Base-by-base conservation (phyloP, 2,797 vertebrate genomes). In the Gymnopithys bicolor region DNA sequence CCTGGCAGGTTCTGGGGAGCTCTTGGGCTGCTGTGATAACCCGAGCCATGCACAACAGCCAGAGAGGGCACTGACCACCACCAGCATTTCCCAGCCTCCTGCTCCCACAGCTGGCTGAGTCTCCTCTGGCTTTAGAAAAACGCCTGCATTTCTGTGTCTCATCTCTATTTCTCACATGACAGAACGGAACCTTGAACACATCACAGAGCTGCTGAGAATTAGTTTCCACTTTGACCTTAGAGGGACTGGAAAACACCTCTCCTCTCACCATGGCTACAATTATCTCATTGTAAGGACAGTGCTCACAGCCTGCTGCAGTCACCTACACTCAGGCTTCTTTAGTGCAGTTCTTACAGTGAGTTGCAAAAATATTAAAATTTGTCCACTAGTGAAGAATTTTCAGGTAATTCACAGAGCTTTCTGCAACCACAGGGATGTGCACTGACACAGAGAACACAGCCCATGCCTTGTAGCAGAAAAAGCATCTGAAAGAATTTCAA, bases 1-100 rank as follows among this genome's bases (percentile, higher is more conserved):
- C 87, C 53, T 92, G 94, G 87, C 21, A 91, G 93, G 84, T 84
- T 93, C 81, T 93, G 94, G 59, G 92, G 92, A 96, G 85, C 80
- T 80, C 67, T 83, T 46, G 74, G 93, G 89, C 66, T 56, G 75
- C 71, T 70, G 78, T 27, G 73, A 66, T 23, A 87, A 90, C 70
- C 73, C 1, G 23, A 89, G 82, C 89, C 95, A 96, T 92, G 95
- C 93, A 95, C 1, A 24, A 52, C 19, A 93, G 60, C 89, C 78
- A 92, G 64, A 84, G 81, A 83, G 41, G 84, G 89, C 71, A 43
- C 67, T 66, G 74, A 59, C 24, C n/a, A 59, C 24, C n/a, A 37
- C 51, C 79, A 84, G 21, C 37, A 10, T 7, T 63, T 60, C 84
- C 84, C 79, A 76, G 89, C 70, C 78, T 92, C 74, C 90, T 78